Evolutionary conservation across 2,113 vertebrate genomes (phyloP).

Genomic region (Halichoerus grypus): DNA sequence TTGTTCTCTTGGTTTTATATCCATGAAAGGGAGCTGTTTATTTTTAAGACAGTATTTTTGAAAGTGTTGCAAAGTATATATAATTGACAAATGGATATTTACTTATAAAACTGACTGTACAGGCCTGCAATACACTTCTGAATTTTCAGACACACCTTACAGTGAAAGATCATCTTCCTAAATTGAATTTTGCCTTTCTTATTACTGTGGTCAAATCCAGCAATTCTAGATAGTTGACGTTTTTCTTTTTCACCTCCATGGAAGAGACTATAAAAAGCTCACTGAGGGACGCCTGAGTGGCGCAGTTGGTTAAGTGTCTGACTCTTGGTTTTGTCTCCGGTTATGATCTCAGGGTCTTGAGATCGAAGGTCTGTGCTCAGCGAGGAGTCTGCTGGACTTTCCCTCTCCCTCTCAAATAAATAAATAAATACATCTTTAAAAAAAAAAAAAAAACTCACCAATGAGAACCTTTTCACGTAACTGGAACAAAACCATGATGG

Average conservation of each 20-base stretch:
- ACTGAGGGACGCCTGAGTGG: background rate
- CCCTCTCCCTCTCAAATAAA: background rate
- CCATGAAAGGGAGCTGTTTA: background rate
- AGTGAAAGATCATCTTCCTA: background rate
- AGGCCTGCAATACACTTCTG: background rate
- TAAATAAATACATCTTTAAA: background rate
- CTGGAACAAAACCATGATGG: background rate
- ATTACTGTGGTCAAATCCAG: background rate
- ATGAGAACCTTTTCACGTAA: background rate
- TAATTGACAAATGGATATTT: background rate
- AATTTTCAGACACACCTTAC: background rate
- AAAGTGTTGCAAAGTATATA: background rate
- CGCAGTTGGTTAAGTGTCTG: background rate
- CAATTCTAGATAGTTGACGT: background rate
- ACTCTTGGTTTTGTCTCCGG: background rate
- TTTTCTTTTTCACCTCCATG: background rate
- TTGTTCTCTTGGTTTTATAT: background rate
- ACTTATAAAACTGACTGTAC: background rate
- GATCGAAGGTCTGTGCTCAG: background rate
- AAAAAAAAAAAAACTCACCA: background rate
- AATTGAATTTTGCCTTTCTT: background rate
- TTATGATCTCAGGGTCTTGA: no score
- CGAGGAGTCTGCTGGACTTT: background rate
- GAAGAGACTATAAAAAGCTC: background rate
- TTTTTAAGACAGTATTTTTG: background rate